These are phyloP conservation scores for Eulemur coronatus DNA, from an alignment of 2,797 vertebrate species.

Conservation along the genomic window DNA sequence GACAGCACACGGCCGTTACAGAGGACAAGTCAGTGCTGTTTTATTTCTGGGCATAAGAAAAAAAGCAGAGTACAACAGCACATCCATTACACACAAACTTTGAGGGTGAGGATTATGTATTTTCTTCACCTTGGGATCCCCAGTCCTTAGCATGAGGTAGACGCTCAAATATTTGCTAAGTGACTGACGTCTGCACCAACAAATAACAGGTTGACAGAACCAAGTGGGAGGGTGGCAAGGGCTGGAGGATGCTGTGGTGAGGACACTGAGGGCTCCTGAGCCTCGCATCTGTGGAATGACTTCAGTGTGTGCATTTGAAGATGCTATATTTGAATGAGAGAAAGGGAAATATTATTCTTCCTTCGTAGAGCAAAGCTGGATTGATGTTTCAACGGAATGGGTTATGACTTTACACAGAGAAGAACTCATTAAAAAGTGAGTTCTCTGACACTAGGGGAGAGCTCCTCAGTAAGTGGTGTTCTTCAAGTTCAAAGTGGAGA, in stretches of 20 bases:
- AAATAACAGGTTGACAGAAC: neutral
- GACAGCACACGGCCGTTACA: neutral
- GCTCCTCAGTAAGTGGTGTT: neutral
- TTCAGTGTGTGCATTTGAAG: neutral
- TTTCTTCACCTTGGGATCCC: neutral
- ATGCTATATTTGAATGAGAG: neutral
- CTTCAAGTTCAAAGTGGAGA: neutral
- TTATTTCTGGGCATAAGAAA: neutral
- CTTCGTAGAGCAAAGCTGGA: neutral
- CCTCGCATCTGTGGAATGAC: neutral
- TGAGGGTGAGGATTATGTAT: neutral
- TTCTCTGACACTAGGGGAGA: neutral
- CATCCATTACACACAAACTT: too few relatives aligned
- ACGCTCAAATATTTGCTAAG: neutral
- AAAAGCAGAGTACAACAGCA: neutral
- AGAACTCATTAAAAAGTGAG: neutral
- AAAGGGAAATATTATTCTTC: neutral
- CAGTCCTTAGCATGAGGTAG: neutral
- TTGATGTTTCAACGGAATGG: neutral
- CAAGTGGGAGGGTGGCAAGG: neutral
- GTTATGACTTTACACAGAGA: neutral
- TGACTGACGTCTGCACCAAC: neutral
- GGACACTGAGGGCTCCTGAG: too few relatives aligned
- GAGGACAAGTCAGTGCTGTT: neutral
- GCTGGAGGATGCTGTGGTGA: neutral